Evolutionary conservation across 2,888 invertebrate genomes (phyloP), one percentile per base, ranked within the genome.

Genomic region (Synanthedon vespiformis): DNA sequence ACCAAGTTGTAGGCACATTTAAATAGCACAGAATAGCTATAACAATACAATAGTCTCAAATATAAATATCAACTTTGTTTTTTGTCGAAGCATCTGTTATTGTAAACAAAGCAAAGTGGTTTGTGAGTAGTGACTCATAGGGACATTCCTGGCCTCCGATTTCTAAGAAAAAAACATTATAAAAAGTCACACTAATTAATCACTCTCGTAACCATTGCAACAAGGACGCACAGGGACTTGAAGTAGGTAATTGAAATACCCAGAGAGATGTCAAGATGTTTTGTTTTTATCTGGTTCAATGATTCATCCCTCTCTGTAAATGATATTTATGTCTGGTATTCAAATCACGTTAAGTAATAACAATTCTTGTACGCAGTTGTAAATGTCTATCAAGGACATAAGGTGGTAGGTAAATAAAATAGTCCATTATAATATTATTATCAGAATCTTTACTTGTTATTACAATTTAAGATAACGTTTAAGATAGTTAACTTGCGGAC

Each of bases 41-140:
- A 2, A 18, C 3, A 18, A 18, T 2, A 18, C 18, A 18, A 18
- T 18, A 18, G 18, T 12, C 41, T 5, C 41, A 41, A 44, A 13
- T 44, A 44, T 44, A 44, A 44, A 44, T 44, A 51, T 51, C 64
- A 61, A 62, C 61, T 62, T 64, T 64, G 58, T 68, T 67, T 34
- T 63, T 70, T 64, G 67, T 48, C 22, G 12, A 67, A 67, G 67
- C 69, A 65, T 64, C 74, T 77, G 74, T 77, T 79, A 68, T 74
- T 75, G 75, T 79, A 80, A 78, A 79, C 76, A 80, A 67, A 68
- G 66, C 67, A 60, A 63, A 13, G 40, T 44, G 4, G 48, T 52
- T 22, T 49, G 52, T 52, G 49, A 48, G 16, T 52, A 47, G 13
- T 48, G 48, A 49, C 49, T 48, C 49, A 52, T 12, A 40, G 18